Evolutionary conservation across 2,888 invertebrate genomes (phyloP), one percentile per base, ranked within the genome.

Genomic region (Octodonta nipae): DNA sequence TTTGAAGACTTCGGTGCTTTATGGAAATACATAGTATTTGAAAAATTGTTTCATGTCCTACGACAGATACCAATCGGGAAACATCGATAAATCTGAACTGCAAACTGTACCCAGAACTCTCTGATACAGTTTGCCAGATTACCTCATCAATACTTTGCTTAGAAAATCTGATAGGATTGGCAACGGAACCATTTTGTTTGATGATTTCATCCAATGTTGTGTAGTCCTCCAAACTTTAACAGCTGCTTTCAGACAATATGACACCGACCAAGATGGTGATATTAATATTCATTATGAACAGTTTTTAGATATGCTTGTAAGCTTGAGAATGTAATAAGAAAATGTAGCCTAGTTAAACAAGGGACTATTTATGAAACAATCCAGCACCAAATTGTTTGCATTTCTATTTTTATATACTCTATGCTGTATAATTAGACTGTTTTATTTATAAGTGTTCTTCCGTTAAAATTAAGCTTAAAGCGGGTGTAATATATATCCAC

Each of bases 21-120:
- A 1, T 98, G 96, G 96, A 91, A 92, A 58, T 98, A 95, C 61
- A 87, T 98, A 0, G 4, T 95, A 96, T 53, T 98, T 96, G 96
- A 91, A 95, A 56, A 81, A 77, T 52, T 92, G 91, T 57, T 98
- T 98, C 61, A 74, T 85, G 26, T 80, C 85, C 1, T 96, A 92
- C 57, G 98, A 98, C 58, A 67, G 80, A 26, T 95, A 98, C 55
- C 84, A 78, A 54, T 85, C 85, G 3, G 85, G 96, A 13, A 86
- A 86, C 51, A 96, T 98, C 45, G 93, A 95, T 62, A 77, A 72
- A 47, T 64, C 73, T 32, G 96, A 98, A 64, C 61, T 98, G n/a
- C 82, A 81, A 61, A 82, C 76, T 40, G 96, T 96, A 0, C 67
- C 98, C 1, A 78, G 76, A 2, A 77, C 85, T 8, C 96, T 96